phyloP scores from a whole-genome alignment of 1,140 invertebrate genomes.

The Orius insidiosus region DNA sequence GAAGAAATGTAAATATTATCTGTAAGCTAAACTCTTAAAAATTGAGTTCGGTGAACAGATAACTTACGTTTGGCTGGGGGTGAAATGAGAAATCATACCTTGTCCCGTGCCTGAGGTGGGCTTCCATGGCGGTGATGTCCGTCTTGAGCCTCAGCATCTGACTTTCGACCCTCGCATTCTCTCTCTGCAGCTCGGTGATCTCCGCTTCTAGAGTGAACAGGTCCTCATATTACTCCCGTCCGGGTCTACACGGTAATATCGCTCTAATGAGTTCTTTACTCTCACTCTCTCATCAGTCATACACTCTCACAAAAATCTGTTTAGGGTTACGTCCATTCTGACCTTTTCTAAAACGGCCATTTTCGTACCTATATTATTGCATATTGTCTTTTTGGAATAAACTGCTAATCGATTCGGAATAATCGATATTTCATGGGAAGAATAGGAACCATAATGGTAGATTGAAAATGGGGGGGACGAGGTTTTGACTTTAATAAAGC shows the following conservation, averaged over 20 bases:
- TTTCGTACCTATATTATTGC: no score
- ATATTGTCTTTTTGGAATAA: no score
- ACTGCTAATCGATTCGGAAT: no score
- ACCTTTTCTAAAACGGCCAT: no score
- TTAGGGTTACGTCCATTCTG: neutral
- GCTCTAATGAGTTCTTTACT: conserved; percentile 1
- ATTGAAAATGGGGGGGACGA: no score
- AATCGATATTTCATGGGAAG: no score
- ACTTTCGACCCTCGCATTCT: conserved; percentile 78
- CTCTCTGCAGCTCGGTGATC: conserved; percentile 76
- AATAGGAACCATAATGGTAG: no score
- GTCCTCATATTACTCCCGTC: conserved; percentile 43
- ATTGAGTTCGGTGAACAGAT: no score
- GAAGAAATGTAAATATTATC: no score
- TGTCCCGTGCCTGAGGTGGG: conserved; percentile 75
- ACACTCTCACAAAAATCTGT: neutral
- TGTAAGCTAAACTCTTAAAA: no score
- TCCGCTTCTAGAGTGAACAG: conserved; percentile 75
- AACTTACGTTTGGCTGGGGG: no score
- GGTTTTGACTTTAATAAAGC: no score
- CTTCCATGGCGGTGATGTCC: conserved; percentile 82
- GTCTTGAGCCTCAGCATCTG: conserved; percentile 80
- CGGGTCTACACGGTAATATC: conserved; percentile 10
- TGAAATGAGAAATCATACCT: conserved; percentile 42
- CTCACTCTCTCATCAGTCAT: neutral